Evolutionary conservation across 2,797 vertebrate genomes (phyloP), one percentile per base, ranked within the genome.

Genomic region (Simalia tracyae): DNA sequence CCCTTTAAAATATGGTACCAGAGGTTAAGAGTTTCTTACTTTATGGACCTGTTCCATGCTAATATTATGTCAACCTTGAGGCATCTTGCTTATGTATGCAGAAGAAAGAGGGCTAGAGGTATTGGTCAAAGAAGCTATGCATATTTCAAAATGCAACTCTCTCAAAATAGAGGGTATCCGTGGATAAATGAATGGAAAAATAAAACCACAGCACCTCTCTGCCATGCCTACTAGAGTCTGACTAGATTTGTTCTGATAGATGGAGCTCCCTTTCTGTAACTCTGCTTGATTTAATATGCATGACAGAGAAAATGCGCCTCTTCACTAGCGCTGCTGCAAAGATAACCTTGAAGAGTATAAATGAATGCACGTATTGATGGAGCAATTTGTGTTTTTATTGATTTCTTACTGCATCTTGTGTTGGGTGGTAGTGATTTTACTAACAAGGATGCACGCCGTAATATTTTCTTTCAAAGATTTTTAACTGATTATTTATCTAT

Each of bases 331-430:
- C 94, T 96, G 94, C 94, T 96, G 94, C 94, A 91, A 93, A 96
- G 96, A 96, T 98, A 97, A 98, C 97, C 97, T 98, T 98, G 97
- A 96, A 96, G 95, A 94, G 94, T 97, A 96, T 97, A 97, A 97
- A 97, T 92, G 96, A 97, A 96, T 86, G 93, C 96, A 95, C 28
- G 92, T 97, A 97, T 97, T 96, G 97, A 97, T 97, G 95, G 95
- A 97, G 95, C 96, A 97, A 97, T 98, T 97, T 97, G 97, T 96
- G 96, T 94, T 94, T 87, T 90, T 97, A 97, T 97, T 97, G 97
- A 98, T 98, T 97, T 94, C 94, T 97, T 92, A 94, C 95, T 94
- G 96, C 95, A 60, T 92, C 93, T 96, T 0, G 0, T 96, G 95
- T 96, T 92, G 94, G 95, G 93, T 92, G 92, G 91, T 95, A 95